Evolutionary conservation across 2,113 vertebrate genomes (phyloP).

Genomic region (Sinocyclocheilus rhinocerous): DNA sequence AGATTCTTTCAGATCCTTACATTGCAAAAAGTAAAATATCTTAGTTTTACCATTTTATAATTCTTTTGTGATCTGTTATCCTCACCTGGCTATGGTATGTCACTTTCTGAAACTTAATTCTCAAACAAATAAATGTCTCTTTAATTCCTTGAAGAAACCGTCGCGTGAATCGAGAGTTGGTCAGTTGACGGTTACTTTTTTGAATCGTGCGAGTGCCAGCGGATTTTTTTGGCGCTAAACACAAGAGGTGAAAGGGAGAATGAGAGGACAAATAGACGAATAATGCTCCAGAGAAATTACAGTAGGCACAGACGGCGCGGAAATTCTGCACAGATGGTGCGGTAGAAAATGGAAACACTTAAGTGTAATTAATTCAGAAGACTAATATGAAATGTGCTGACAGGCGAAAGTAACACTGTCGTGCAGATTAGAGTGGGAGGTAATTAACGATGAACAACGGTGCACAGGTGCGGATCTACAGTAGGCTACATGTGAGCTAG

Average conservation of each 20-base stretch:
- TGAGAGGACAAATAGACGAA: background rate
- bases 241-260: too few species aligned
- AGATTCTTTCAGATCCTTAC: too few species aligned
- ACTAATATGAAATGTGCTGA: background rate
- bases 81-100: background rate
- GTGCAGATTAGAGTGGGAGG: background rate
- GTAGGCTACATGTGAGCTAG: background rate
- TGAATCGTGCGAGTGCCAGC: too few species aligned
- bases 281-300: background rate
- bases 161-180: too few species aligned
- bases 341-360: background rate
- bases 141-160: too few species aligned
- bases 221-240: too few species aligned
- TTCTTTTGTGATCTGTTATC: background rate
- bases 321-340: conserved; percentile 1
- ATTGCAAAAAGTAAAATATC: too few species aligned
- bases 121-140: too few species aligned
- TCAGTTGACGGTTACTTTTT: too few species aligned
- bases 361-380: background rate
- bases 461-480: background rate
- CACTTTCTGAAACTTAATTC: too few species aligned
- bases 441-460: background rate
- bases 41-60: background rate
- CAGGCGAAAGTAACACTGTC: background rate
- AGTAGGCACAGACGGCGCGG: background rate